phyloP scores from a whole-genome alignment of 2,797 vertebrate species.

The Paratrypauchen microcephalus region DNA sequence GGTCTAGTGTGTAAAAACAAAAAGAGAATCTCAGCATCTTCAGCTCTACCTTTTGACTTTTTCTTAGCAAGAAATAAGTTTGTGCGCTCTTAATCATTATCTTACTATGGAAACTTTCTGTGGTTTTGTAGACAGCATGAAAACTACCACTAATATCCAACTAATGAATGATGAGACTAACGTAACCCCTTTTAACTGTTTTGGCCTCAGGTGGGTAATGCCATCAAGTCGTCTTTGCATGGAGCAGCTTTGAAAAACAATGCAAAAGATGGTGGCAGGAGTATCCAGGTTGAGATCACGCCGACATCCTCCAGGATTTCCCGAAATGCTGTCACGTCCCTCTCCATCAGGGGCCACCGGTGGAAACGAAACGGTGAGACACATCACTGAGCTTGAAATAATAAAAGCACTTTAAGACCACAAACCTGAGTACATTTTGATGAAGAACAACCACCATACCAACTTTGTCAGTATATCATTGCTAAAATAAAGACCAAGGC shows the following conservation, averaged over 20 bases:
- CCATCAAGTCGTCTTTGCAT: slow-evolving; percentile 93
- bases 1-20: no score
- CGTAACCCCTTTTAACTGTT: slow-evolving; percentile 3
- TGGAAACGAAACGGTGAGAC: slow-evolving; percentile 98
- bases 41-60: no score
- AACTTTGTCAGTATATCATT: not conserved
- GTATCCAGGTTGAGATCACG: slow-evolving; percentile 98
- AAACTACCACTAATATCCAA: not conserved
- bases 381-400: not conserved
- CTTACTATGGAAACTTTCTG: not conserved
- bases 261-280: slow-evolving; percentile 88
- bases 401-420: not conserved
- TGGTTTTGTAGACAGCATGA: not conserved
- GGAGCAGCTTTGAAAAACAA: slow-evolving; percentile 89
- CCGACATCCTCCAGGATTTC: slow-evolving; percentile 96
- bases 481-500: not conserved
- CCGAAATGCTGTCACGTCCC: slow-evolving; percentile 96
- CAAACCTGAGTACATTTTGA: not conserved
- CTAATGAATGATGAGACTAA: not conserved
- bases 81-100: not conserved
- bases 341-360: slow-evolving; percentile 96
- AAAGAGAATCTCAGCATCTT: no score
- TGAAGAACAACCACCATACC: not conserved
- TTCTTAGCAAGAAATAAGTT: no score
- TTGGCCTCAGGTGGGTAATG: slow-evolving; percentile 89